Conservation (phyloP, 2,888 invertebrate species). For the Lasioglossum leucozonium region DNA sequence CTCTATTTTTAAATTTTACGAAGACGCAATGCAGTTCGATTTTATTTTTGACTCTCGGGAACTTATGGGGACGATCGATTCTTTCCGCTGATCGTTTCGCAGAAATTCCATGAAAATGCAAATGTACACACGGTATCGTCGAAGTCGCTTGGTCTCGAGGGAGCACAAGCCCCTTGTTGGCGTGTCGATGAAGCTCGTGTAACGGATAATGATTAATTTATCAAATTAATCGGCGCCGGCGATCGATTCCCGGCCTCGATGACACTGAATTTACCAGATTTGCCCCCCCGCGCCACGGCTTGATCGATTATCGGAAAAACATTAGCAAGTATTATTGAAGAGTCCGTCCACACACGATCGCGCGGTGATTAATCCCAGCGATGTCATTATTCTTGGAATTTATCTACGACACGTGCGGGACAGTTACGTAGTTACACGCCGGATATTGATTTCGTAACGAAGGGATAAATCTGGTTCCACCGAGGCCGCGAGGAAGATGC, state of each 20-base stretch:
- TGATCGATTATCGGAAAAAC: constrained; percentile 8
- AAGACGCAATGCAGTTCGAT: neutral
- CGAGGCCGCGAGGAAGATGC: neutral
- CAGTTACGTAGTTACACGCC: neutral
- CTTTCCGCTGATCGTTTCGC: neutral
- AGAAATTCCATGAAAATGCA: neutral
- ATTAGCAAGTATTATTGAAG: constrained; percentile 15
- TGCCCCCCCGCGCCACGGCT: neutral
- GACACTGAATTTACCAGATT: constrained; percentile 12
- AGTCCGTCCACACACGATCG: neutral
- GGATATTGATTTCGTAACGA: constrained; percentile 9
- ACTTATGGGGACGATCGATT: neutral
- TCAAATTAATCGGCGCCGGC: neutral
- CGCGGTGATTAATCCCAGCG: neutral
- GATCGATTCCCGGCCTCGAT: neutral
- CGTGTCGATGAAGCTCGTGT: neutral
- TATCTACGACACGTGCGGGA: neutral
- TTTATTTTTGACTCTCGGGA: neutral
- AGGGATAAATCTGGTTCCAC: neutral
- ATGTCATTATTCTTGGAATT: neutral
- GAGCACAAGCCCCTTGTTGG: neutral
- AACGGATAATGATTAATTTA: neutral
- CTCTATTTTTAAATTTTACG: neutral
- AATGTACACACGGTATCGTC: neutral
- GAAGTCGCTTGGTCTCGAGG: neutral